phyloP scores from a whole-genome alignment of 2,113 vertebrate genomes.

The Shinisaurus crocodilurus region DNA sequence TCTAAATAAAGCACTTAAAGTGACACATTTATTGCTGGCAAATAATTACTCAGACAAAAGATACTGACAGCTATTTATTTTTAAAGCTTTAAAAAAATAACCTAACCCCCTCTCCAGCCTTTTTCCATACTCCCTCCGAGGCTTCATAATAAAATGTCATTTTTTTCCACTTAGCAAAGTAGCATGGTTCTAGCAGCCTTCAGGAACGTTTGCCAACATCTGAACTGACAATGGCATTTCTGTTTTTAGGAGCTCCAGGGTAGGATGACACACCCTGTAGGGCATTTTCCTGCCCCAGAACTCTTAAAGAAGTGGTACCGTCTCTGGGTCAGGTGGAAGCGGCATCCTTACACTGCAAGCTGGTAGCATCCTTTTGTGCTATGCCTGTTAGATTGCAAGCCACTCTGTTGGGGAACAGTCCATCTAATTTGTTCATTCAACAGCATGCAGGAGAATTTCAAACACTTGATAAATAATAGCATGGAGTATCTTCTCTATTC shows the following conservation, averaged over 20 bases:
- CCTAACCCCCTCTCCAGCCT: constrained; percentile 43
- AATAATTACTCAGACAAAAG: constrained; percentile 80
- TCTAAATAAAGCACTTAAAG: constrained; percentile 77
- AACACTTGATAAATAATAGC: no score
- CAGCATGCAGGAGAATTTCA: neutral
- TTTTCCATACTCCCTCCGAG: constrained; percentile 52
- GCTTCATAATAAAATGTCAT: constrained; percentile 17
- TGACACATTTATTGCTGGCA: constrained; percentile 76
- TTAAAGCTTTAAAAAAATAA: constrained; percentile 64
- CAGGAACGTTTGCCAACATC: neutral
- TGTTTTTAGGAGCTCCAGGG: neutral
- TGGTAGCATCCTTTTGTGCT: neutral
- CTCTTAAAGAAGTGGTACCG: neutral
- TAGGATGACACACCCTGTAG: neutral
- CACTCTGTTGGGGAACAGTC: neutral
- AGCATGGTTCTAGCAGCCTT: neutral
- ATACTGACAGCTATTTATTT: constrained; percentile 79
- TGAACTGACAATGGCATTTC: neutral
- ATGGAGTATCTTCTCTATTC: neutral
- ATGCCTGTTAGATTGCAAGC: no score
- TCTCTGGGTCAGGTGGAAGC: neutral
- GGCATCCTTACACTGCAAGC: neutral
- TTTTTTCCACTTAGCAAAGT: neutral
- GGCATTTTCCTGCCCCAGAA: neutral
- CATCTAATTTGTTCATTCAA: neutral